Evolutionary conservation across 2,888 invertebrate genomes (phyloP).

Genomic region (Serrognathus titanus): DNA sequence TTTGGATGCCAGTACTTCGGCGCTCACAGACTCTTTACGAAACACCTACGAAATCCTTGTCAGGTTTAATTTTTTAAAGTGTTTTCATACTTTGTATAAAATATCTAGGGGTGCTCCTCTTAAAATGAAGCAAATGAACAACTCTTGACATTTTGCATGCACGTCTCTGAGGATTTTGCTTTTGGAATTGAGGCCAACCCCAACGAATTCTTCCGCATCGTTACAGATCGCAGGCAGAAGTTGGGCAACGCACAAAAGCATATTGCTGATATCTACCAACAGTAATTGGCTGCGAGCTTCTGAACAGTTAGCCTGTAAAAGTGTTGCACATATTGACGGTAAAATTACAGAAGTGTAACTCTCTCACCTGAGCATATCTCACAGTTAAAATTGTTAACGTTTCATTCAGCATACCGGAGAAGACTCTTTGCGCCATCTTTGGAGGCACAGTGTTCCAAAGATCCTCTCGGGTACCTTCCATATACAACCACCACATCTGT

Average conservation of each 20-base stretch:
- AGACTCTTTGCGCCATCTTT: slow-evolving; percentile 80
- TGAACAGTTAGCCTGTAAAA: slow-evolving; percentile 61
- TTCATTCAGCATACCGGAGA: slow-evolving; percentile 82
- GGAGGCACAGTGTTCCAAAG: slow-evolving; percentile 87
- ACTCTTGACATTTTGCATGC: slow-evolving; percentile 77
- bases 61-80: background rate
- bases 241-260: slow-evolving; percentile 72
- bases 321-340: background rate
- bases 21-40: slow-evolving; percentile 55
- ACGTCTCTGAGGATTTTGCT: slow-evolving; percentile 74
- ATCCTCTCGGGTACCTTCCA: slow-evolving; percentile 71
- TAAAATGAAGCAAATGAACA: slow-evolving; percentile 69
- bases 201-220: slow-evolving; percentile 60
- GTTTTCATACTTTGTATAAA: slow-evolving; percentile 64
- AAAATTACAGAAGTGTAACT: background rate
- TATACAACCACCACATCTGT: slow-evolving; percentile 88
- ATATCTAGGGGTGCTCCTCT: slow-evolving; percentile 73
- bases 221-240: slow-evolving; percentile 67
- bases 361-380: slow-evolving; percentile 70
- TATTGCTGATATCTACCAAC: slow-evolving; percentile 72
- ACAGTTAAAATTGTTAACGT: slow-evolving; percentile 76
- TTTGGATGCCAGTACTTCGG: slow-evolving; percentile 56
- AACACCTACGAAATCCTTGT: slow-evolving; percentile 46
- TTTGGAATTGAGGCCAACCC: slow-evolving; percentile 56
- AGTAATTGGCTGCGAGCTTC: slow-evolving; percentile 57